Base-by-base conservation (phyloP, 92 coral and sea anemone genomes). In the Diadumene lineata region DNA sequence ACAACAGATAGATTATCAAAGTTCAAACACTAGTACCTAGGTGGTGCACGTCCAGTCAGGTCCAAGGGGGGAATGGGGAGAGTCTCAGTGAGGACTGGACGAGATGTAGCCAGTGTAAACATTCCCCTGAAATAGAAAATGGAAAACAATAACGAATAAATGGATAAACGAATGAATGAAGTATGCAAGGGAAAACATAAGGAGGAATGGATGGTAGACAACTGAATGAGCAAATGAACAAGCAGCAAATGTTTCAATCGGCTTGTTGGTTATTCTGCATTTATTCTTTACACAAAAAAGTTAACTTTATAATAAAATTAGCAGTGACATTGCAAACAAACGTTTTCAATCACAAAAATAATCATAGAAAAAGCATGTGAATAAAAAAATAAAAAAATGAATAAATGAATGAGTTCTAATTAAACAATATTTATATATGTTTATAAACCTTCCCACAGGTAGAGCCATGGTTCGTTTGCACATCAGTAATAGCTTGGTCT, bases 391-490 rank as follows among this genome's bases (percentile, higher is more conserved):
- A 13, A 38, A 38, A 4, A 13, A 38, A 38, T 38, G 48, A 13
- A 38, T 38, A 13, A 13, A 38, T 38, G 48, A 38, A 38, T 38
- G 48, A 38, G 13, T 38, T n/a, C n/a, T n/a, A n/a, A n/a, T n/a
- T n/a, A n/a, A n/a, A n/a, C n/a, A n/a, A n/a, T n/a, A n/a, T n/a
- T n/a, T n/a, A n/a, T n/a, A n/a, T n/a, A n/a, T n/a, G n/a, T n/a
- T n/a, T 33, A 29, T 74, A 81, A 75, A 92, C 98, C 98, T 85
- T 68, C 98, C 98, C 7, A 94, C 94, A 11, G 97, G 86, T 55
- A 94, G 72, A 11, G 98, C 85, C 90, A 94, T 85, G n/a, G 97
- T 91, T 72, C 98, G 78, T 67, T 91, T 94, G 64, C 98, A 94
- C 70, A 94, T 84, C 85, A 92, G 60, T 23, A 94, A 71, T 33